These are phyloP conservation scores for Temnopleurus reevesii DNA, from an alignment of 53 echinoderm and acorn worm species.

Conservation along the genomic window DNA sequence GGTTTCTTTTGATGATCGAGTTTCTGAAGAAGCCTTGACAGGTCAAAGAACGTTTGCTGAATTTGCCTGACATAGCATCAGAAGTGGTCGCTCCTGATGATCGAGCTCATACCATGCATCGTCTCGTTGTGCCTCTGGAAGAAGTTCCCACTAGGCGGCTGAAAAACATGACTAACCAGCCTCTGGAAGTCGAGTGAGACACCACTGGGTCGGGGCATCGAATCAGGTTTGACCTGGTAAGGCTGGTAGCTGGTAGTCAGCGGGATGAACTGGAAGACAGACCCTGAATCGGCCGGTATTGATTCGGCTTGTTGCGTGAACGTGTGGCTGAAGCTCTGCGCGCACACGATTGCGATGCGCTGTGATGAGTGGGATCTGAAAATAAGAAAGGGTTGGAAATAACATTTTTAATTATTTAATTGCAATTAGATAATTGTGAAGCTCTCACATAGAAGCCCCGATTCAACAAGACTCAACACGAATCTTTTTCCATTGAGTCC, in stretches of 20 bases:
- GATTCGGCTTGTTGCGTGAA: conserved; percentile 80
- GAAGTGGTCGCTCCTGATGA: conserved; percentile 45
- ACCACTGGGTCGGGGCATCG: conserved; percentile 12
- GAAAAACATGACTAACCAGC: conserved; percentile 28
- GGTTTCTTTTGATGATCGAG: too few species aligned
- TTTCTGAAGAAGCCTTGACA: too few species aligned
- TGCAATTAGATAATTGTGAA: too few species aligned
- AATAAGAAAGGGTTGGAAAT: neutral
- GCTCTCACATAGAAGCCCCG: too few species aligned
- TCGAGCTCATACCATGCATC: conserved; percentile 46
- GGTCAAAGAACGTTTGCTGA: too few species aligned
- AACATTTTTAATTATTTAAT: too few species aligned
- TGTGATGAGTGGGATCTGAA: conserved; percentile 23
- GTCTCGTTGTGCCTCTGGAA: conserved; percentile 48
- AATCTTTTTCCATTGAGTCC: too few species aligned
- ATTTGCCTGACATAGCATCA: too few species aligned
- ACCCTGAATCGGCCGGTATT: conserved; percentile 57
- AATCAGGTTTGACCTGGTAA: conserved; percentile 64
- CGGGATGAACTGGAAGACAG: conserved; percentile 73
- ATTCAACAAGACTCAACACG: too few species aligned
- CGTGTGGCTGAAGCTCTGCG: conserved; percentile 72
- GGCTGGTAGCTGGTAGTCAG: conserved; percentile 74
- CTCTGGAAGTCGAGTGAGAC: conserved; percentile 37
- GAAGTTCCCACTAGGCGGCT: conserved; percentile 1
- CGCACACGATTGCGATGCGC: conserved; percentile 69